Base-by-base conservation (phyloP, 2,888 invertebrate genomes). In the Eledone cirrhosa region DNA sequence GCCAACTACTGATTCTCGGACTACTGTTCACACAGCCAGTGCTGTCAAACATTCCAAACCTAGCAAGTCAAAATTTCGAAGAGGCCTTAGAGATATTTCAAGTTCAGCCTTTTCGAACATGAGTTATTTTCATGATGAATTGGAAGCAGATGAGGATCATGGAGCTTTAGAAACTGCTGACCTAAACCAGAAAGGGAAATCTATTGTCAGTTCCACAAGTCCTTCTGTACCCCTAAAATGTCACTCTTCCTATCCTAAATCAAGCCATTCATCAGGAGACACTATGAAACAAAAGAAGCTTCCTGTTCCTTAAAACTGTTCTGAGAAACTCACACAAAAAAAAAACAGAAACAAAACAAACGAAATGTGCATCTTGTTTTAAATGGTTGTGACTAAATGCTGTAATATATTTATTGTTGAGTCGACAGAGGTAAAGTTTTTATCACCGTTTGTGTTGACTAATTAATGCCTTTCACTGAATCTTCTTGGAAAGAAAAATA, bases 51-150 rank as follows among this genome's bases (percentile, higher is more conserved):
- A 81, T 82, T 81, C 78, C 80, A 76, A 84, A 83, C 81, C 80
- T 80, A 77, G 33, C 24, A 59, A 84, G 83, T 79, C 82, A 78
- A 78, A 76, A 48, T 76, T 76, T 48, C 47, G 76, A n/a, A 76
- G 48, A 47, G 76, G 76, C 29, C 48, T 48, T n/a, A 47, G 82
- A 33, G 85, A 87, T 74, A 85, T 87, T 65, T 83, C 85, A 79
- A 84, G 82, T 74, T 84, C 87, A 48, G 88, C 85, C 22, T 88
- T 88, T 81, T 85, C 88, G 48, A 88, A 88, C 78, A 88, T 88
- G 88, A 88, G 88, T 81, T 88, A 87, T 79, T 86, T 87, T 82
- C 87, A 88, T 82, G 86, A 87, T 77, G 86, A 87, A 78, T 82
- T 83, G 65, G 85, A 84, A 69, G 75, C 80, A 53, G 81, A 83